These are phyloP conservation scores for Lepidurus packardi DNA, from an alignment of 1,140 invertebrate species.

Conservation along the genomic window DNA sequence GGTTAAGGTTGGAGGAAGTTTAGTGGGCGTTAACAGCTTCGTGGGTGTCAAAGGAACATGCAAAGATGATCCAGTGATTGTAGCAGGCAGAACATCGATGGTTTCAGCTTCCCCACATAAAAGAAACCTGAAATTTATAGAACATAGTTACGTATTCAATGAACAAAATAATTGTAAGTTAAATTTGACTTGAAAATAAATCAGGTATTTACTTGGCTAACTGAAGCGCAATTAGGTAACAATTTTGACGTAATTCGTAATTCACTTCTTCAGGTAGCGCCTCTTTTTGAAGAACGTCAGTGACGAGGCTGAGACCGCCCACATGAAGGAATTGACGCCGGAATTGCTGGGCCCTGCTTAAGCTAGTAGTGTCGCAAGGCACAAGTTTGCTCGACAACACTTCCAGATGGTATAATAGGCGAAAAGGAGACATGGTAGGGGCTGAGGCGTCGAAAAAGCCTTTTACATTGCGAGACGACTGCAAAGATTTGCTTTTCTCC, in stretches of 20 bases:
- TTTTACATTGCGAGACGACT: conserved; percentile 42
- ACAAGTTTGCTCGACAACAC: conserved; percentile 51
- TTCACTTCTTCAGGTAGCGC: conserved; percentile 47
- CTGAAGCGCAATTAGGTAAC: conserved; percentile 50
- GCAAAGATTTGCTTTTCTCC: conserved; percentile 40
- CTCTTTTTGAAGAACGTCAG: conserved; percentile 49
- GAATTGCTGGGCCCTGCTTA: conserved; percentile 45
- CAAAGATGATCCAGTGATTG: conserved; percentile 23
- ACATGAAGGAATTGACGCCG: conserved; percentile 49
- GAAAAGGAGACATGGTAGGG: conserved; percentile 48
- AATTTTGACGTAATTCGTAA: conserved; percentile 49
- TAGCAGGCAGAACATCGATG: conserved; percentile 23
- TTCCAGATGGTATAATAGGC: conserved; percentile 52
- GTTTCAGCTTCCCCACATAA: conserved; percentile 38
- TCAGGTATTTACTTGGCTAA: conserved; percentile 43
- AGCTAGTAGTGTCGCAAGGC: conserved; percentile 45
- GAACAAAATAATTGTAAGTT: background rate
- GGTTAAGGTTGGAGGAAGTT: conserved; percentile 30
- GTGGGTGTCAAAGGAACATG: conserved; percentile 29
- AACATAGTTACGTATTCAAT: background rate
- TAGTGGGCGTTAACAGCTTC: conserved; percentile 32
- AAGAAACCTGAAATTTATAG: conserved; percentile 37
- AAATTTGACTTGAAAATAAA: background rate
- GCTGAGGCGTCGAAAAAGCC: conserved; percentile 45
- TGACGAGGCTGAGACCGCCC: conserved; percentile 47